Percentiles rank a stretch among this genome's conserved stretches.
Evolutionary conservation across 2,797 vertebrate species (phyloP).

Genomic region (Alfaro cultratus): DNA sequence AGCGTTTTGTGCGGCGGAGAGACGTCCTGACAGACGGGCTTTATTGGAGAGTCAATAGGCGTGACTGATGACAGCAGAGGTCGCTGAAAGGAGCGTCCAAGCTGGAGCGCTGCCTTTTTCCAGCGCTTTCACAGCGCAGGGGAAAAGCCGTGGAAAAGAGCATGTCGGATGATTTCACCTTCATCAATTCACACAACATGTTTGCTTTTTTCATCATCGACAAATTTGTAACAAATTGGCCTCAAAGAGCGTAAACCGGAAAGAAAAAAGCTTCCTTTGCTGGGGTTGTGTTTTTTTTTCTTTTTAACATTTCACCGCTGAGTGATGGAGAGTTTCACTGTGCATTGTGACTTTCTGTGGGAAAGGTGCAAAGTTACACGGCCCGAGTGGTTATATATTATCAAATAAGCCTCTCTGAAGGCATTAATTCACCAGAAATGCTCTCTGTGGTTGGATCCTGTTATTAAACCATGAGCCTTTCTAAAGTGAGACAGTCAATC

Average conservation of each 20-base stretch:
- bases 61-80: conserved; percentile 80
- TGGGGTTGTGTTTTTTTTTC: conserved; percentile 16
- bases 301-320: conserved; percentile 37
- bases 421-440: conserved; percentile 4
- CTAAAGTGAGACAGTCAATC: conserved; percentile 17
- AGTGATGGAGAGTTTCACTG: conserved; percentile 29
- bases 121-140: conserved; percentile 65
- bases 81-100: conserved; percentile 72
- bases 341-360: conserved; percentile 60
- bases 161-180: conserved; percentile 74
- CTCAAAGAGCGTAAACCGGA: conserved; percentile 35
- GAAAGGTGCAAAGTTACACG: conserved; percentile 46
- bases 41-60: conserved; percentile 78
- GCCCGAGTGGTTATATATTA: conserved; percentile 14
- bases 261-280: conserved; percentile 44
- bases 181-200: conserved; percentile 59
- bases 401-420: conserved; percentile 15
- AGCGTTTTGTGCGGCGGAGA: conserved; percentile 59
- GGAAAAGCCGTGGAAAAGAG: conserved; percentile 70
- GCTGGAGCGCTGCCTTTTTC: conserved; percentile 71
- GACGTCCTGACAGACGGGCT: conserved; percentile 71
- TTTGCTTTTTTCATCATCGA: conserved; percentile 72
- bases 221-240: conserved; percentile 74
- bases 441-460: conserved; percentile 3
- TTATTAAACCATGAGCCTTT: conserved; percentile 8